Evolutionary conservation across 2,888 invertebrate genomes (phyloP), one percentile per base, ranked within the genome.

Genomic region (Clostera curtula): DNA sequence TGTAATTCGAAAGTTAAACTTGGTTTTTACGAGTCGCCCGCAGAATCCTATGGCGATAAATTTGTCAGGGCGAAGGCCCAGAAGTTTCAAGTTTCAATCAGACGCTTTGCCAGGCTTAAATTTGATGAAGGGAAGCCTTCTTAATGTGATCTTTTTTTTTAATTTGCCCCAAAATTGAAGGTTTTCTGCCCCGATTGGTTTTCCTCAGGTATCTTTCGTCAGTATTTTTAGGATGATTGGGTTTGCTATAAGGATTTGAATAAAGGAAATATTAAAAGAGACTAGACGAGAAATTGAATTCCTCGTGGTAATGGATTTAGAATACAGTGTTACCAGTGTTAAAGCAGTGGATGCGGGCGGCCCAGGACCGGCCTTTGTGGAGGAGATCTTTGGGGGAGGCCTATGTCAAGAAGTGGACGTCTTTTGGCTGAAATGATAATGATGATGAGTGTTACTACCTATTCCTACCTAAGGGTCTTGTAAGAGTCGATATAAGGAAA

Each of bases 61-160:
- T 80, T 77, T 73, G 58, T 73, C 65, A 67, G 57, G n/a, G n/a
- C 42, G 40, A 48, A 41, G 54, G 46, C 61, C 57, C 44, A 46
- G 68, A 80, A 80, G 66, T 76, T 82, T 69, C 65, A 63, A 68
- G 74, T 61, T 82, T 82, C 75, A 80, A 80, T 82, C 77, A 76
- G 64, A 59, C 49, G 59, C 45, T 57, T 44, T 35, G 45, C 47
- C 54, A 56, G 75, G 71, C 73, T 75, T 75, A 69, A 64, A 61
- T 70, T 72, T 75, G 75, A 72, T 70, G 67, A 68, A 67, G 75
- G 72, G 50, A 58, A 62, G 45, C 34, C 52, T 36, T 45, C 52
- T 56, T 56, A 50, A 52, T 43, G 49, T 38, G 42, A 18, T 41
- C 34, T 51, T 56, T 61, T 56, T 59, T 61, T 61, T 63, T 55